These are phyloP conservation scores for Uloborus diversus DNA, from an alignment of 1,140 invertebrate species.

Conservation along the genomic window DNA sequence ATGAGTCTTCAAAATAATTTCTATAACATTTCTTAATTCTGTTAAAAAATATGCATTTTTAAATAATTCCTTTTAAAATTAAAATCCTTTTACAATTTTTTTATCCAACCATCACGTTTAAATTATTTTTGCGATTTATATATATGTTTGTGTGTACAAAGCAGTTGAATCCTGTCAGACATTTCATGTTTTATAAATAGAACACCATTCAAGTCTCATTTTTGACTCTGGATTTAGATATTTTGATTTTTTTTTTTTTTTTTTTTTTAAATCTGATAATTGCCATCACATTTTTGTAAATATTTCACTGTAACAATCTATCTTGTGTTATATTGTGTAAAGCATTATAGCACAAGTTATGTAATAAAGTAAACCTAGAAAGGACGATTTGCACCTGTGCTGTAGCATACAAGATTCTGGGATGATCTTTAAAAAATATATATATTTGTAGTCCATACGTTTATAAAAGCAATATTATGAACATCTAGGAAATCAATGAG, in stretches of 20 bases:
- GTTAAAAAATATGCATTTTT: no score
- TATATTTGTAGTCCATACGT: conserved; percentile 9
- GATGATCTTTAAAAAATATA: neutral
- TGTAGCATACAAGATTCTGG: conserved; percentile 6
- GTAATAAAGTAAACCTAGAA: conserved; percentile 21
- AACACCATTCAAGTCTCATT: neutral
- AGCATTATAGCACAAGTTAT: conserved; percentile 10
- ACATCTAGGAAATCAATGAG: neutral
- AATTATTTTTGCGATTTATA: no score
- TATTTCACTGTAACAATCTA: conserved; percentile 33
- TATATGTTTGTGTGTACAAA: conserved; percentile 2
- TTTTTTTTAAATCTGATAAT: conserved; percentile 9
- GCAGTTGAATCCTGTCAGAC: neutral
- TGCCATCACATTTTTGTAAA: conserved; percentile 37
- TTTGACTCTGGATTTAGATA: conserved; percentile 34
- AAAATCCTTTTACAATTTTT: no score
- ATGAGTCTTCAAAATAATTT: no score
- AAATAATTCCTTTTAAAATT: no score
- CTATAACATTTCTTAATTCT: no score
- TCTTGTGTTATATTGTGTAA: conserved; percentile 10
- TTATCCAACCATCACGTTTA: no score
- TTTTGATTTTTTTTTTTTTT: conserved; percentile 22
- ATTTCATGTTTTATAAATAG: conserved; percentile 1
- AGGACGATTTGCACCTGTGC: conserved; percentile 14
- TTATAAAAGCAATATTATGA: conserved; percentile 30